These are phyloP conservation scores for Eilema sororculum DNA, from an alignment of 2,888 invertebrate species.

Conservation along the genomic window DNA sequence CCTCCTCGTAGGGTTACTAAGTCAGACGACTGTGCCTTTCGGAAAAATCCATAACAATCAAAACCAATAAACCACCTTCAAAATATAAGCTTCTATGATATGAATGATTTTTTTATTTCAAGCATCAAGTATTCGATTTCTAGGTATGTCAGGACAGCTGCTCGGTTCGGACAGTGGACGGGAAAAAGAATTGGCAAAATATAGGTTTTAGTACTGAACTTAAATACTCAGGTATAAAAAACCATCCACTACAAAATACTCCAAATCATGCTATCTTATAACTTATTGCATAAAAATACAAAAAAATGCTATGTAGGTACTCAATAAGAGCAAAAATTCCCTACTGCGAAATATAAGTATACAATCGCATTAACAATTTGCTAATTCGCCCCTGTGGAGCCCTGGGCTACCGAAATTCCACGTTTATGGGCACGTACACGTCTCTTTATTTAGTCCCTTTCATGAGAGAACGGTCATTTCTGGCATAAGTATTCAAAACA, in stretches of 20 bases:
- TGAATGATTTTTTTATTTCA: too few species aligned
- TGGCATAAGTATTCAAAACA: constrained; percentile 41
- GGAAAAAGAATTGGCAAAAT: too few species aligned
- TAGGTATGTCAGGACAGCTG: too few species aligned
- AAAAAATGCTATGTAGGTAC: constrained; percentile 5
- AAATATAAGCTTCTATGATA: too few species aligned
- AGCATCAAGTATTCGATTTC: too few species aligned
- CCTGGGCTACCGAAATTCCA: constrained; percentile 81
- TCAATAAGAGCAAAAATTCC: constrained; percentile 20
- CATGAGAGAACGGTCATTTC: constrained; percentile 41
- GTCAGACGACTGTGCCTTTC: too few species aligned
- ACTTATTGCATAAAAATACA: background rate
- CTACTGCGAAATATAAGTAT: constrained; percentile 17
- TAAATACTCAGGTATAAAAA: background rate
- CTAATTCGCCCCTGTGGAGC: constrained; percentile 67
- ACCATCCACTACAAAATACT: background rate
- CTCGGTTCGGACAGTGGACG: too few species aligned
- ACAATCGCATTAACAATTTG: constrained; percentile 49
- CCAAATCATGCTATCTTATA: background rate
- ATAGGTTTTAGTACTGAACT: too few species aligned
- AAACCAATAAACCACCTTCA: too few species aligned
- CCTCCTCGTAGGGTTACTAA: too few species aligned
- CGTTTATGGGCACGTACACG: constrained; percentile 62
- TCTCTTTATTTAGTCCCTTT: constrained; percentile 63
- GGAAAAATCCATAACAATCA: too few species aligned